Evolutionary conservation across 2,113 vertebrate genomes (phyloP).

Genomic region (Bos taurus): ARS-UCD2.0 NC_037339.1:75906001-75906500

Average conservation of each 20-base stretch:
- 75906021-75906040: neutral
- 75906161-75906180: neutral
- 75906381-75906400: neutral
- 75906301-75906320: neutral
- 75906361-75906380: neutral
- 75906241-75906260: neutral
- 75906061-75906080: neutral
- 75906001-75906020: neutral
- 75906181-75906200: neutral
- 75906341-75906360: neutral
- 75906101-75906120: neutral
- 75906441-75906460: no score
- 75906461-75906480: no score
- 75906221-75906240: neutral
- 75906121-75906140: neutral
- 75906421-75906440: no score
- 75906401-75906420: neutral
- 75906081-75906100: neutral
- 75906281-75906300: neutral
- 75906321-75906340: neutral
- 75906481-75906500: no score
- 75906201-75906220: neutral
- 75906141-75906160: neutral
- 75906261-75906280: neutral
- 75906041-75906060: neutral